Conservation (phyloP, 2,797 vertebrate species). For the Etheostoma perlongum region DNA sequence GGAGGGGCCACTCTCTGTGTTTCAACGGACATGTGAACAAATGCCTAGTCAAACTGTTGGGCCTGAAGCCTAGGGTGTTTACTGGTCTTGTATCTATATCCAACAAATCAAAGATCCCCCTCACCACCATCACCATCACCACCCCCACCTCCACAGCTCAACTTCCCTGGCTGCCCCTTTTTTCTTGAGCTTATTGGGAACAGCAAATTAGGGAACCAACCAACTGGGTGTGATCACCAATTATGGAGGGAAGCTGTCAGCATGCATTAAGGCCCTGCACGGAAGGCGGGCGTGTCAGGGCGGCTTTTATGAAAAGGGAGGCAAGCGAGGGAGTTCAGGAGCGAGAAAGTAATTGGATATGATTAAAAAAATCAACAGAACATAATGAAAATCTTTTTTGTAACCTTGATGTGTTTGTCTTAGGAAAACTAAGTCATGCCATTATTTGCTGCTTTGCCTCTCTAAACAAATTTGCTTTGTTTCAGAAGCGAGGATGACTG, state of each 20-base stretch:
- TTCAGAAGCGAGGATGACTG: slow-evolving; percentile 25
- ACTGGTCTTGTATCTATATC: slow-evolving; percentile 88
- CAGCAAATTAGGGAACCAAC: slow-evolving; percentile 86
- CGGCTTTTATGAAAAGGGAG: slow-evolving; percentile 67
- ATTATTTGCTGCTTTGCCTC: slow-evolving; percentile 26
- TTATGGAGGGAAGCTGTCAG: slow-evolving; percentile 88
- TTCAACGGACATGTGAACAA: slow-evolving; percentile 87
- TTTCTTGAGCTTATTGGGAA: slow-evolving; percentile 84
- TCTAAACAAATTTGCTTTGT: slow-evolving; percentile 30
- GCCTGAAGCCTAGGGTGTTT: slow-evolving; percentile 84
- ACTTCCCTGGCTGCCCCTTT: slow-evolving; percentile 59
- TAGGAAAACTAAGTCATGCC: slow-evolving; percentile 21
- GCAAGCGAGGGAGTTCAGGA: slow-evolving; percentile 48
- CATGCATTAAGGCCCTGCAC: slow-evolving; percentile 83
- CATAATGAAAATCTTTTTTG: not conserved
- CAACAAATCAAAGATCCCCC: slow-evolving; percentile 80
- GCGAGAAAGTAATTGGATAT: slow-evolving; percentile 50
- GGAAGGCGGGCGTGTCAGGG: slow-evolving; percentile 79
- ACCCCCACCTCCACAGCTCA: slow-evolving; percentile 20
- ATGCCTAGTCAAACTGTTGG: slow-evolving; percentile 84
- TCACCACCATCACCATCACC: slow-evolving; percentile 5
- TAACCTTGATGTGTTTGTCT: slow-evolving; percentile 3
- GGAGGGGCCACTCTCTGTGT: slow-evolving; percentile 56
- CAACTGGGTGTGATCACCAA: slow-evolving; percentile 90
- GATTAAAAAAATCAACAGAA: slow-evolving; percentile 40